phyloP scores from a whole-genome alignment of 2,888 invertebrate genomes.

The Galerucella pusilla region DNA sequence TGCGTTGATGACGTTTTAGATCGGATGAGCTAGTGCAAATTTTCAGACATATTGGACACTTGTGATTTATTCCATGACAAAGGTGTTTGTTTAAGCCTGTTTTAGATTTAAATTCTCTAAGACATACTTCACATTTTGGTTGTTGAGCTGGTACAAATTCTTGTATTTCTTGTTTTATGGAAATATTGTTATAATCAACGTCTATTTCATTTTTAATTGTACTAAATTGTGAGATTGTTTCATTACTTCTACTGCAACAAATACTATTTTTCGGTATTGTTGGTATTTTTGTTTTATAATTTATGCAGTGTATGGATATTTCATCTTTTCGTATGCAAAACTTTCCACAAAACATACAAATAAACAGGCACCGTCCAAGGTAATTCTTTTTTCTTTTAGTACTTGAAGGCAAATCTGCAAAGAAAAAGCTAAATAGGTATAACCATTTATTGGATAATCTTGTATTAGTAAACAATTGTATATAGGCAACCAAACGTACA shows the following conservation, averaged over 20 bases:
- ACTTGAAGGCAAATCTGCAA: neutral
- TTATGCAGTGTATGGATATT: neutral
- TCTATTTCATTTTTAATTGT: conserved; percentile 3
- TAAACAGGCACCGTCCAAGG: neutral
- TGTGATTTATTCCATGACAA: neutral
- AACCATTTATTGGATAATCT: neutral
- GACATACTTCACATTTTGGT: neutral
- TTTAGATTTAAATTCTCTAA: neutral
- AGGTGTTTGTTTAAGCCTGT: neutral
- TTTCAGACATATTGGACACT: neutral
- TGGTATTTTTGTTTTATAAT: neutral
- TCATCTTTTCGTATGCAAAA: neutral
- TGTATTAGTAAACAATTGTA: too few relatives aligned
- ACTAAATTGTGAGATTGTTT: neutral
- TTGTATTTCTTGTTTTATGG: neutral
- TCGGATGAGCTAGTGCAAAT: neutral
- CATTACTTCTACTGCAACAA: neutral
- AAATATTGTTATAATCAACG: neutral
- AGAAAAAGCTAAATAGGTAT: neutral
- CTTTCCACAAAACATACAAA: neutral
- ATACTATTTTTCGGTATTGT: neutral
- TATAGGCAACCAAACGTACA: too few relatives aligned
- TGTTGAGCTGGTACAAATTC: neutral
- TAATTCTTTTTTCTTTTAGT: neutral
- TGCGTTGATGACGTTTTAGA: neutral